Percentiles rank a stretch among this genome's conserved stretches.
These are phyloP conservation scores for Ylistrum balloti DNA, from an alignment of 1,140 invertebrate species.

Conservation along the genomic window DNA sequence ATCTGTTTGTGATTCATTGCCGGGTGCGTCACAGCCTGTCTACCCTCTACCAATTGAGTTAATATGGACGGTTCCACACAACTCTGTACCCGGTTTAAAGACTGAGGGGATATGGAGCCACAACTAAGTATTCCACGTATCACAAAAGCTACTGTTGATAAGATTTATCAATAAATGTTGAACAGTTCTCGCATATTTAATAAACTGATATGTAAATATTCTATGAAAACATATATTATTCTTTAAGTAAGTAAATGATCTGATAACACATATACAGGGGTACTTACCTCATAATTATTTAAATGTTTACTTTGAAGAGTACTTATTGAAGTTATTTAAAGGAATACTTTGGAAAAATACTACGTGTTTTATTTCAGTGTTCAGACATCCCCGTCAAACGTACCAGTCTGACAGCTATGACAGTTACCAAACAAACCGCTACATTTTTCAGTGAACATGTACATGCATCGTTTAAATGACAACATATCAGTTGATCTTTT, in stretches of 20 bases:
- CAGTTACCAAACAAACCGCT: too few relatives aligned
- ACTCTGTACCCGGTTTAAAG: constrained; percentile 6
- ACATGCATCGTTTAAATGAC: neutral
- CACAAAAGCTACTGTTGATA: neutral
- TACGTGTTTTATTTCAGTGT: neutral
- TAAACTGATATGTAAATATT: constrained; percentile 36
- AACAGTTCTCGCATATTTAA: neutral
- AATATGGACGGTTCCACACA: neutral
- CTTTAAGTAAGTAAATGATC: neutral
- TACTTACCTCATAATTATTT: neutral
- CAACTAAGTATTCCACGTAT: constrained; percentile 3
- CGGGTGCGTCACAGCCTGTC: neutral
- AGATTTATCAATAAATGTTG: constrained; percentile 1
- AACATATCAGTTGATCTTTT: neutral
- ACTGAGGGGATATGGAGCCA: neutral
- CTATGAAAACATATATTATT: neutral
- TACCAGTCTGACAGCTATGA: too few relatives aligned
- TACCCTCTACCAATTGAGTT: neutral
- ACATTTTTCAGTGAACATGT: too few relatives aligned
- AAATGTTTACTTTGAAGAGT: neutral
- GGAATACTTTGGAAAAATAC: neutral
- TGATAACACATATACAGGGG: neutral
- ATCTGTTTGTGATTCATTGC: constrained; percentile 15
- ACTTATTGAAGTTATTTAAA: neutral
- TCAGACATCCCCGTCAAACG: too few relatives aligned